A percentile compares a stretch with the other conserved stretches of the same genome.
Evolutionary conservation across 2,888 invertebrate species (phyloP).

Genomic region (Rhamnusium bicolor): DNA sequence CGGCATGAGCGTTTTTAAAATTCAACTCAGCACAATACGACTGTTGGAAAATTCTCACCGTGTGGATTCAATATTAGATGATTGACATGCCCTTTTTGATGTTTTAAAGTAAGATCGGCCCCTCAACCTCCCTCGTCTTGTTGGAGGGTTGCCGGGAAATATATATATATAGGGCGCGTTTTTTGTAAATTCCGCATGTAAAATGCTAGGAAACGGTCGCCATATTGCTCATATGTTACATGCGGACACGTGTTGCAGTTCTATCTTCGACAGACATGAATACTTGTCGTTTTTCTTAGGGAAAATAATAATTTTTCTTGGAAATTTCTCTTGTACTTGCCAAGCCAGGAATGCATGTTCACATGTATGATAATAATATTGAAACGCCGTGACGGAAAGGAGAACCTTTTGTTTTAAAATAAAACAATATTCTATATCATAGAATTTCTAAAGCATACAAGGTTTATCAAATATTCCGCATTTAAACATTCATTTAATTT

Average conservation of each 20-base stretch:
- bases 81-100: slow-evolving; percentile 67
- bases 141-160: neutral
- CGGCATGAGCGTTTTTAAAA: slow-evolving; percentile 50
- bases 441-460: too few relatives aligned
- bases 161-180: slow-evolving; percentile 7
- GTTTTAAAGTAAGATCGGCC: slow-evolving; percentile 58
- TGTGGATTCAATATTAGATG: slow-evolving; percentile 67
- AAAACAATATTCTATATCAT: neutral
- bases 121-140: slow-evolving; percentile 31
- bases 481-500: too few relatives aligned
- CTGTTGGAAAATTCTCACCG: slow-evolving; percentile 57
- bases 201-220: slow-evolving; percentile 37
- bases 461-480: too few relatives aligned
- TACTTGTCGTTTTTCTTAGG: slow-evolving; percentile 41
- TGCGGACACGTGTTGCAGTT: slow-evolving; percentile 50
- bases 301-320: slow-evolving; percentile 42
- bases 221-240: slow-evolving; percentile 45
- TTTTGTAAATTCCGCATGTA: slow-evolving; percentile 36
- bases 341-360: slow-evolving; percentile 21
- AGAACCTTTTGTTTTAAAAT: neutral
- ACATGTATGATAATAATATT: slow-evolving; percentile 32
- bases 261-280: slow-evolving; percentile 42
- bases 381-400: neutral
- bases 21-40: slow-evolving; percentile 61
- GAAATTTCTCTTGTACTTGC: slow-evolving; percentile 18